phyloP scores from a whole-genome alignment of 2,888 invertebrate genomes.

The Tethea ocularis region DNA sequence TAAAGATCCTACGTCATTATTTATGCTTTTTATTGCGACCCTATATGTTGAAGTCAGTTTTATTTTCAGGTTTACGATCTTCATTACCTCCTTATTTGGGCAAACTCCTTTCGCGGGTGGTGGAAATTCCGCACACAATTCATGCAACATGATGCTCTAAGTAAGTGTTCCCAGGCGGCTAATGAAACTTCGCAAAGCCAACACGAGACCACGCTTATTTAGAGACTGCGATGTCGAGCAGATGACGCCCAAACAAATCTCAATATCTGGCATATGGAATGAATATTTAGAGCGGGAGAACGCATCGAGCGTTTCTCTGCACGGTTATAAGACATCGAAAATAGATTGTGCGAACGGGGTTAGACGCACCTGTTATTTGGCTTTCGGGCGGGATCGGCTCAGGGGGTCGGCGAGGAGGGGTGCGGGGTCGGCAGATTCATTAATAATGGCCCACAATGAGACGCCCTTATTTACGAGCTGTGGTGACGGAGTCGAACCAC shows the following conservation, averaged over 20 bases:
- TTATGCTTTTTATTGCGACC: too few relatives aligned
- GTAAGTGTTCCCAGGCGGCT: slow-evolving; percentile 72
- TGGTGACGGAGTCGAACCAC: slow-evolving; percentile 70
- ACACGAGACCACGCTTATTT: slow-evolving; percentile 73
- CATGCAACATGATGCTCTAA: slow-evolving; percentile 68
- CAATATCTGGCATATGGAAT: slow-evolving; percentile 81
- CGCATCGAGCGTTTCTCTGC: slow-evolving; percentile 76
- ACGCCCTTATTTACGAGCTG: slow-evolving; percentile 81
- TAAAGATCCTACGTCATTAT: too few relatives aligned
- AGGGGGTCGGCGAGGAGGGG: slow-evolving; percentile 44
- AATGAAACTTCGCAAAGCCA: slow-evolving; percentile 77
- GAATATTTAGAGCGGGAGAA: slow-evolving; percentile 80
- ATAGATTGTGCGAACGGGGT: slow-evolving; percentile 84
- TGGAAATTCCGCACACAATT: slow-evolving; percentile 61
- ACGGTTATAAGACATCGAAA: slow-evolving; percentile 82
- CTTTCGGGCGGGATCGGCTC: slow-evolving; percentile 69
- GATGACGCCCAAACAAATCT: slow-evolving; percentile 82
- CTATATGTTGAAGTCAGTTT: too few relatives aligned
- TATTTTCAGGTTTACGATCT: neutral
- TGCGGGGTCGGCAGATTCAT: slow-evolving; percentile 74
- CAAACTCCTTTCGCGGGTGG: slow-evolving; percentile 33
- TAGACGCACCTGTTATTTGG: slow-evolving; percentile 83
- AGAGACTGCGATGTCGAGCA: slow-evolving; percentile 74
- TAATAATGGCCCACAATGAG: slow-evolving; percentile 82
- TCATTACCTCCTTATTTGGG: slow-evolving; percentile 24